Evolutionary conservation across 2,113 vertebrate genomes (phyloP), one percentile per base, ranked within the genome.

Genomic region (Phycodurus eques): DNA sequence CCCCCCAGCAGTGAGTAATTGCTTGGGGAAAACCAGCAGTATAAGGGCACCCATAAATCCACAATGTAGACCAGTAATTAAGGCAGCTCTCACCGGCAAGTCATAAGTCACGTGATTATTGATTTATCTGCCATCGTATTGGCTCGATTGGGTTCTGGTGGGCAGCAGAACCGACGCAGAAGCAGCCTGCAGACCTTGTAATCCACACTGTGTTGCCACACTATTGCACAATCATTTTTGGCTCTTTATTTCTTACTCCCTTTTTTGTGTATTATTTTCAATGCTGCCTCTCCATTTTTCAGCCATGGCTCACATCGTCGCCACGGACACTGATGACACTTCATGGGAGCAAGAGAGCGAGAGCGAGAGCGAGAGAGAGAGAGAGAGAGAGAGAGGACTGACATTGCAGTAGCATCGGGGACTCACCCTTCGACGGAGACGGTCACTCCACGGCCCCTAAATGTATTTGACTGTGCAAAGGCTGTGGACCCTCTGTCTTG

Each of bases 401-500:
- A 57, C 59, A 61, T 70, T 2, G 42, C 11, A 74, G 27, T 27
- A 27, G n/a, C 44, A 33, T 72, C 43, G 67, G 65, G 39, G 67
- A 77, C 22, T 64, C 73, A 71, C 84, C 87, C 86, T 81, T 91
- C 92, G 90, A 66, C 88, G 59, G 91, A 83, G 83, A 90, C 79
- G 69, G 31, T 77, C 79, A 83, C 74, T 85, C 88, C 86, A 83
- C 80, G 73, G 64, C 73, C 90, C 86, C 85, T 95, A 92, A 92
- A 95, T 97, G 95, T 92, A 90, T 92, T 79, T 87, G 68, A 75
- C 53, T 92, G 90, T 84, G 85, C 90, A 88, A 80, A 90, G 88
- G 87, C 85, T 90, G 65, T 66, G 91, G 88, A 82, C 89, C 89
- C 80, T 91, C 83, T 86, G 91, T 91, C 93, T 91, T 89, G 93